phyloP scores from a whole-genome alignment of 2,113 vertebrate species.

The Gila orcuttii region DNA sequence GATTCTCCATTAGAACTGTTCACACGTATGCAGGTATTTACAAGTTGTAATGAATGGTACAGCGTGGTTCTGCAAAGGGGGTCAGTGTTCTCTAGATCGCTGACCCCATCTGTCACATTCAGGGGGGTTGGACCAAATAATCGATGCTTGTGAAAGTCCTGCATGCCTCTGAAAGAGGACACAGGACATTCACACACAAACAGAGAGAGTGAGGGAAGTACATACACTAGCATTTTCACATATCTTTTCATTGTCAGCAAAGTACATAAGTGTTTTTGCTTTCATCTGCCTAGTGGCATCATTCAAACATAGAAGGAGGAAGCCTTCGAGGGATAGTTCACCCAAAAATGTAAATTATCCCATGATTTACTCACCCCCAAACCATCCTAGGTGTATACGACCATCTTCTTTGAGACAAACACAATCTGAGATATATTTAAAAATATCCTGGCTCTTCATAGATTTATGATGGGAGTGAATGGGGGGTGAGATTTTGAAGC shows the following conservation, averaged over 20 bases:
- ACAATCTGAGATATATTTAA: no score
- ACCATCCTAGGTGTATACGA: no score
- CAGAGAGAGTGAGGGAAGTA: neutral
- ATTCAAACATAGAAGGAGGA: neutral
- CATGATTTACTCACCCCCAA: no score
- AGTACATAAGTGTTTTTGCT: neutral
- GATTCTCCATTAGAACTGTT: neutral
- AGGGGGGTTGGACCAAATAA: conserved; percentile 16
- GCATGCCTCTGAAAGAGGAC: neutral
- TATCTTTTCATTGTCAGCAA: no score
- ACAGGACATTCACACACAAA: neutral
- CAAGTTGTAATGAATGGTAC: neutral
- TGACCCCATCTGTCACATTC: neutral
- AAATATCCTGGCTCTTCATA: no score
- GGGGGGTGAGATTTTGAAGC: no score
- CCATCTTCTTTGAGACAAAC: no score
- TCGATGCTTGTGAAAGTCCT: conserved; percentile 21
- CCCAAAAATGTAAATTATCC: no score
- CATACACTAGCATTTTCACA: neutral
- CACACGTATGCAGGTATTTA: neutral
- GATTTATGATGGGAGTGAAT: no score
- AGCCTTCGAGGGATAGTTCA: neutral
- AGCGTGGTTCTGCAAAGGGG: neutral
- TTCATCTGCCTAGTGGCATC: neutral
- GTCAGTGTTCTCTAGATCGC: conserved; percentile 5